Percentiles rank a stretch among this genome's conserved stretches.
These are phyloP conservation scores for Drosophila hamatofila DNA, from an alignment of 2,888 invertebrate species.

Conservation along the genomic window DNA sequence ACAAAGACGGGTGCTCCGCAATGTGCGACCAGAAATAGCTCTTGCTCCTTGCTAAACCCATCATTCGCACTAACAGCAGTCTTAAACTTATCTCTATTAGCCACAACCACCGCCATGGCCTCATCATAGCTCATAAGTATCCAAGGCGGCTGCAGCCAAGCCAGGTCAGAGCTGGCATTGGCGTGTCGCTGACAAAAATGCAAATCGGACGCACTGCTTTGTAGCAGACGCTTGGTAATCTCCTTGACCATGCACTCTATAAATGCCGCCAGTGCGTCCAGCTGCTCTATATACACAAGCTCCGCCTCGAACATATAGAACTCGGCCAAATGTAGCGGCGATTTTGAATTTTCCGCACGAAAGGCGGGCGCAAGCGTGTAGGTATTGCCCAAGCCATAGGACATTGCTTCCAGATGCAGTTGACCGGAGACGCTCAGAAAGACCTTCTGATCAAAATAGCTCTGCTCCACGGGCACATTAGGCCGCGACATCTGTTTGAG, in stretches of 20 bases:
- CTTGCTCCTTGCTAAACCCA: constrained; percentile 94
- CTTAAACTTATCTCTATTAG: constrained; percentile 86
- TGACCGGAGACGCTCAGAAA: constrained; percentile 98
- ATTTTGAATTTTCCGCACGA: constrained; percentile 94
- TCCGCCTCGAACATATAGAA: constrained; percentile 99
- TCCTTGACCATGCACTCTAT: constrained; percentile 91
- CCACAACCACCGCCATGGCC: constrained; percentile 88
- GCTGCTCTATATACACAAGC: constrained; percentile 90
- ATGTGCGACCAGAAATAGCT: constrained; percentile 92
- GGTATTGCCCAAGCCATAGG: constrained; percentile 92
- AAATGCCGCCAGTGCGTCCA: constrained; percentile 88
- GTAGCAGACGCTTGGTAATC: constrained; percentile 87
- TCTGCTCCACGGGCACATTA: constrained; percentile 87
- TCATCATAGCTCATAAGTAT: constrained; percentile 89
- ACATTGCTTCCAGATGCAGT: constrained; percentile 95
- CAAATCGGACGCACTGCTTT: constrained; percentile 88
- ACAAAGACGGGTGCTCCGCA: constrained; percentile 94
- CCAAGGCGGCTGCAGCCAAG: constrained; percentile 84
- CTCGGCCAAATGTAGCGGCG: constrained; percentile 96
- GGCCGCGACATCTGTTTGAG: constrained; percentile 89
- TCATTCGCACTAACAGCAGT: constrained; percentile 86
- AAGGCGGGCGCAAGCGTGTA: constrained; percentile 97
- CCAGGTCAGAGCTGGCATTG: constrained; percentile 35
- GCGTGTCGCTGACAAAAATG: constrained; percentile 83
- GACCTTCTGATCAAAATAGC: constrained; percentile 92